Conservation (phyloP, 1,140 invertebrate species). For the Rhopalosiphum padi region DNA sequence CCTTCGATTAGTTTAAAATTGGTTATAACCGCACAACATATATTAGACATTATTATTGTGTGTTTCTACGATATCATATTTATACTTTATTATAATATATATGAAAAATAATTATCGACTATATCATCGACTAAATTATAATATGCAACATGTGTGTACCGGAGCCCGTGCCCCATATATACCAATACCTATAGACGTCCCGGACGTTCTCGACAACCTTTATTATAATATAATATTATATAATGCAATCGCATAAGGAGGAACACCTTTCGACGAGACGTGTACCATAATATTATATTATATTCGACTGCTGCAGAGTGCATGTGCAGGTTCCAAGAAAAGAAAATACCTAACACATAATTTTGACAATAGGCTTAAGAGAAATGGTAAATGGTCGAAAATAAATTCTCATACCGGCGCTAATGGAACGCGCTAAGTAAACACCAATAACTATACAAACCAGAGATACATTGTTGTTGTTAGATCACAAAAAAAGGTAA, state of each 20-base stretch:
- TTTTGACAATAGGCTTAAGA: neutral
- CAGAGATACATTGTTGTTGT: constrained; percentile 26
- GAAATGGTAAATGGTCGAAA: constrained; percentile 32
- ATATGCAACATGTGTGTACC: constrained; percentile 17
- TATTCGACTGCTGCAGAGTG: neutral
- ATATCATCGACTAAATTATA: neutral
- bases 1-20: constrained; percentile 9
- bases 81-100: neutral
- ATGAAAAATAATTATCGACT: neutral
- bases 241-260: neutral
- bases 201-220: neutral
- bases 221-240: neutral
- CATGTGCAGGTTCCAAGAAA: neutral
- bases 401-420: constrained; percentile 47
- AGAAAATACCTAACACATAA: neutral
- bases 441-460: constrained; percentile 15
- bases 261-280: neutral
- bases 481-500: constrained; percentile 26
- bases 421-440: constrained; percentile 46
- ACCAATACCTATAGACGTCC: neutral
- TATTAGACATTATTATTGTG: neutral
- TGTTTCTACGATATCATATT: neutral
- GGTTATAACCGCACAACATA: neutral
- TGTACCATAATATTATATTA: neutral
- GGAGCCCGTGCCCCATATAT: neutral